Evolutionary conservation across 2,888 invertebrate species (phyloP), one percentile per base, ranked within the genome.

Genomic region (Clepsis dumicolana): DNA sequence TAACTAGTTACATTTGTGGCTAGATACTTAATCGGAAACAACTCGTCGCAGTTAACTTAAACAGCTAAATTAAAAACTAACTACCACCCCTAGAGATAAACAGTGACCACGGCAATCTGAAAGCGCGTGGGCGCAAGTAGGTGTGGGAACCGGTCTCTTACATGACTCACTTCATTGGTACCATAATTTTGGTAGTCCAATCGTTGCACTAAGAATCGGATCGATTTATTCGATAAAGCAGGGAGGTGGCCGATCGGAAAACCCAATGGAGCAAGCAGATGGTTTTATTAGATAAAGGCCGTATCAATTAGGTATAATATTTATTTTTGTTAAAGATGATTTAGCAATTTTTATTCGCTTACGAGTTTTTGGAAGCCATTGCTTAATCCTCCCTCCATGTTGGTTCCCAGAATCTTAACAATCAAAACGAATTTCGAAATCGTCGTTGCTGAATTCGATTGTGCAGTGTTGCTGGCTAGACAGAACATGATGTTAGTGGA

Each of bases 81-180:
- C 35, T 35, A 54, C 21, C 54, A 56, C 35, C 78, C 78, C 74
- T 79, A 75, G 75, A 74, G 78, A 82, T 79, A 79, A 80, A 80
- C 72, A 70, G 73, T 75, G 78, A 77, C 77, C 77, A 77, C 75
- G 69, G 71, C 74, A 70, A 70, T 73, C 75, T 72, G 73, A 73
- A 74, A 74, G 74, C 73, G 83, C 82, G 90, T 89, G 77, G 88
- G 89, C 76, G 79, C 78, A 75, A 54, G 85, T 87, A 78, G 88
- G 88, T 84, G 89, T 88, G 87, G 84, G 85, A 89, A 89, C 90
- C 85, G 88, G 89, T 89, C 78, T 75, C 76, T 71, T 72, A 79
- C 71, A 76, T 87, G 88, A 88, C 81, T 89, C 88, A 89, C 77
- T 80, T 65, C 77, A 80, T 80, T 78, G 76, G 80, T 70, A 64